Percentiles rank a stretch among this genome's conserved stretches.
Evolutionary conservation across 2,113 vertebrate species (phyloP).

Genomic region (Corynorhinus townsendii): DNA sequence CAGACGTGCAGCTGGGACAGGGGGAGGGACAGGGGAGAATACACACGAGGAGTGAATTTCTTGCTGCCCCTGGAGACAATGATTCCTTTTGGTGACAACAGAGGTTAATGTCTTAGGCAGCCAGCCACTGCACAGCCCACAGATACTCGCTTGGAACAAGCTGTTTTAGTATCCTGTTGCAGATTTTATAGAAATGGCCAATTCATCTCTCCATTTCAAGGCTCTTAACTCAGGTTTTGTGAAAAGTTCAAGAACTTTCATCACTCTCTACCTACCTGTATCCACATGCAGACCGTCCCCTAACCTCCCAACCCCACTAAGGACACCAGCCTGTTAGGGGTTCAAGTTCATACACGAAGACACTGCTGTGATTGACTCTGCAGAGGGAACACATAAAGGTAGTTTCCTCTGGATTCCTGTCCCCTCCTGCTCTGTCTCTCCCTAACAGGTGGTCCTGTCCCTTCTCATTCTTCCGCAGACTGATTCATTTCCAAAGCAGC

Average conservation of each 20-base stretch:
- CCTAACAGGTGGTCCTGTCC: conserved; percentile 49
- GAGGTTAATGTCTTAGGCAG: neutral
- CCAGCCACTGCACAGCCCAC: neutral
- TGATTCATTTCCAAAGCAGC: conserved; percentile 42
- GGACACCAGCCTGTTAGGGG: neutral
- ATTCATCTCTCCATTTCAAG: neutral
- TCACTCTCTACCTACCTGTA: neutral
- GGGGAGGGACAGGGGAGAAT: neutral
- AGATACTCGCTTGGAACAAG: neutral
- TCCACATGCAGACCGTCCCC: neutral
- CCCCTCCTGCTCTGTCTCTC: neutral
- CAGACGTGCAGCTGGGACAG: neutral
- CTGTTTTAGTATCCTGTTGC: neutral
- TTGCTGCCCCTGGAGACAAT: conserved; percentile 1
- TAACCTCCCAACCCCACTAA: neutral
- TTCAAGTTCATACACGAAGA: neutral
- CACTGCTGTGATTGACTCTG: neutral
- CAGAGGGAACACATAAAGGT: neutral
- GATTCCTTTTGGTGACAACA: neutral
- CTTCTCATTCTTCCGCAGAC: neutral
- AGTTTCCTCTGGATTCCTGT: neutral
- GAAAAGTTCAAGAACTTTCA: conserved; percentile 14
- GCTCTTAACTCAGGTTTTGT: neutral
- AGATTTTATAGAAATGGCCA: neutral
- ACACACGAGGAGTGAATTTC: neutral